Evolutionary conservation across 2,888 invertebrate species (phyloP), one percentile per base, ranked within the genome.

Genomic region (Scotopteryx bipunctaria): DNA sequence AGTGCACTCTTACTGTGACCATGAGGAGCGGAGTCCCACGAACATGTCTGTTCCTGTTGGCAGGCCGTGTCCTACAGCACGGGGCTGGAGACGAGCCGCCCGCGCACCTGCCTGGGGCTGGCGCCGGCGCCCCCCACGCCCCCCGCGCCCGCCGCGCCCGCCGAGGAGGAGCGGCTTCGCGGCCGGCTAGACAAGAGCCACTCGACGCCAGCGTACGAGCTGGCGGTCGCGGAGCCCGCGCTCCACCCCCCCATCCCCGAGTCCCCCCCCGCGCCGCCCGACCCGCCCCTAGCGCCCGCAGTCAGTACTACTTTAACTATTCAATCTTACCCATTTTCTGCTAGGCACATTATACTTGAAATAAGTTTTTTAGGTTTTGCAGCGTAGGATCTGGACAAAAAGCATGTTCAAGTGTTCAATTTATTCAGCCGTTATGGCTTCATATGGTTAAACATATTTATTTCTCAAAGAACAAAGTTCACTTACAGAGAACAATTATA

Each of bases 121-220:
- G 23, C 33, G 23, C 14, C 29, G 21, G 11, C 31, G 9, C 5
- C 45, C 6, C 32, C 52, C 13, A 8, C 36, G 94, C 0, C 81
- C 95, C 43, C 94, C 95, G 77, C 90, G 92, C 44, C 91, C 93
- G 0, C 93, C 93, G 13, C 87, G 95, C 5, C 94, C 95, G 64
- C 50, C 37, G 44, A 46, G 33, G 53, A 50, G 25, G 56, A 54
- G 49, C 48, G 51, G 6, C 11, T 17, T 15, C 78, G 81, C 9
- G 83, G 71, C 53, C 92, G 92, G 58, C 83, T 96, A 41, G 96
- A 96, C 83, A 96, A 96, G 83, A 94, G 94, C 66, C 93, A 94
- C 76, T 96, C 95, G 62, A 95, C 95, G n/a, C 96, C 96, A 1
- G 95, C 95, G 0, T 95, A 95, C 79, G 95, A 95, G 79, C 38